A percentile compares a stretch with the other conserved stretches of the same genome.
Evolutionary conservation across 2,113 vertebrate species (phyloP).

Genomic region (Odobenus rosmarus): DNA sequence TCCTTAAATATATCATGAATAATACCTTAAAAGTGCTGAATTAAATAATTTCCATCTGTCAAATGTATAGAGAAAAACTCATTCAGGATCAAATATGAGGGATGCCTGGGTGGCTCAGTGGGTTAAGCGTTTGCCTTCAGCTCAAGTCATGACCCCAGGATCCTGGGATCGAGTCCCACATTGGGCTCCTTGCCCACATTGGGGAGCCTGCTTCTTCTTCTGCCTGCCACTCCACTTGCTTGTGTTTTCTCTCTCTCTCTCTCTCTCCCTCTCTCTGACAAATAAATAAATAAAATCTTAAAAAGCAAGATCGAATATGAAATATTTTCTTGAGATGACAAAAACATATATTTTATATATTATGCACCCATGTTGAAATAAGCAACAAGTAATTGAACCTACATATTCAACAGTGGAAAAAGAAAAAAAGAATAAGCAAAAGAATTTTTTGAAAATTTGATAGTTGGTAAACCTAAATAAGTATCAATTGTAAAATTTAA

Average conservation of each 20-base stretch:
- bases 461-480: neutral
- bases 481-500: neutral
- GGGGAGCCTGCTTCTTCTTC: no score
- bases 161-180: no score
- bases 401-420: neutral
- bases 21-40: neutral
- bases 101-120: no score
- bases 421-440: neutral
- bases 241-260: no score
- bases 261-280: no score
- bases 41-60: neutral
- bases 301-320: neutral
- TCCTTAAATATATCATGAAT: neutral
- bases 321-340: neutral
- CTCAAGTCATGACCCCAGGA: no score
- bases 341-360: neutral
- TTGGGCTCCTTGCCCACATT: no score
- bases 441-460: neutral
- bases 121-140: no score
- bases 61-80: neutral
- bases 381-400: neutral
- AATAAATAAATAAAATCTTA: no score
- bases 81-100: neutral
- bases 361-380: neutral
- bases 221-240: no score